Percentiles rank a stretch among this genome's conserved stretches.
These are phyloP conservation scores for Glaucomys volans DNA, from an alignment of 2,113 vertebrate species.

Conservation along the genomic window DNA sequence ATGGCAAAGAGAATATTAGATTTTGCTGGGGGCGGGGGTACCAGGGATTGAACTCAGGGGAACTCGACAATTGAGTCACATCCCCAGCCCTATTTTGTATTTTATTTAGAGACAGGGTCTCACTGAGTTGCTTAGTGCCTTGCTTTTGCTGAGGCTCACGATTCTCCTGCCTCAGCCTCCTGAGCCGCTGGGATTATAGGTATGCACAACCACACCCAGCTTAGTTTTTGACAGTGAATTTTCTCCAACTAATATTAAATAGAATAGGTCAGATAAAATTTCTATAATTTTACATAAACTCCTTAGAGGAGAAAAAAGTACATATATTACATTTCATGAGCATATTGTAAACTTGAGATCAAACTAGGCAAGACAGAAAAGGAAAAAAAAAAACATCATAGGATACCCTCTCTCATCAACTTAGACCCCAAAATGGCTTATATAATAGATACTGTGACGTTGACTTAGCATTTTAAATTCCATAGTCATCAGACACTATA, in stretches of 20 bases:
- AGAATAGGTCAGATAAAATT: neutral
- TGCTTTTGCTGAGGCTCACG: too few relatives aligned
- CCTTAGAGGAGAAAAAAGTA: neutral
- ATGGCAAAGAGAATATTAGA: neutral
- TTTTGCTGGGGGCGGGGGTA: too few relatives aligned
- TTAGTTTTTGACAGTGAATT: neutral
- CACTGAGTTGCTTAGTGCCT: too few relatives aligned
- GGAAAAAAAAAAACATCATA: neutral
- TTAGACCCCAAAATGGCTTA: neutral
- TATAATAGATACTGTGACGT: neutral
- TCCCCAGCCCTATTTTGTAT: too few relatives aligned
- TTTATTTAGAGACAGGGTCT: too few relatives aligned
- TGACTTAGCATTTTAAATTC: neutral
- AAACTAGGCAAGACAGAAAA: neutral
- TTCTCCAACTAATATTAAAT: neutral
- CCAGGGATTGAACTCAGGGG: too few relatives aligned
- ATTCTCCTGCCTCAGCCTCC: too few relatives aligned
- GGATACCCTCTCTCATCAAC: neutral
- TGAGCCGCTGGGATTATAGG: too few relatives aligned
- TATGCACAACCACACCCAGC: too few relatives aligned
- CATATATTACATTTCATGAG: neutral
- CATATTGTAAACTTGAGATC: neutral
- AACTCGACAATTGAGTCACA: too few relatives aligned
- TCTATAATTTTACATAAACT: neutral
- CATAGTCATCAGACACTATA: neutral